Evolutionary conservation across 1,140 invertebrate genomes (phyloP).

Genomic region (Lasaia peninsularis): DNA sequence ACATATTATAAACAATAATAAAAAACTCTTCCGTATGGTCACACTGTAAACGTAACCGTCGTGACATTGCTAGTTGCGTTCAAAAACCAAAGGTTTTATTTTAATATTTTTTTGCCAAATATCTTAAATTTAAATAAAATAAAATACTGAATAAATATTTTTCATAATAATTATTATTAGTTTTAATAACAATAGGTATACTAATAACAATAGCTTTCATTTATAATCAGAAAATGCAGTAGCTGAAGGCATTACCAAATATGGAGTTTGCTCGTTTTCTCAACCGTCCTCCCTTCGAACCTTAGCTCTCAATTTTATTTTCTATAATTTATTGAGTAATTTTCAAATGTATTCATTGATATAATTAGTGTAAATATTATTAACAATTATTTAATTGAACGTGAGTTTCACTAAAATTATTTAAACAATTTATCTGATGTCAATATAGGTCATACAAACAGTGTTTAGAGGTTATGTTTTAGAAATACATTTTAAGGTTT

Average conservation of each 20-base stretch:
- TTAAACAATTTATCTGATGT: constrained; percentile 46
- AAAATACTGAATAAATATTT: too few relatives aligned
- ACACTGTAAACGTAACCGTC: too few relatives aligned
- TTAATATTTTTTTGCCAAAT: background rate
- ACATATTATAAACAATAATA: too few relatives aligned
- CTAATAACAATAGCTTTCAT: constrained; percentile 19
- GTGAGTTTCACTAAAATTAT: constrained; percentile 56
- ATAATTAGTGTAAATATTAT: constrained; percentile 62
- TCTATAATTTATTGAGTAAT: constrained; percentile 56
- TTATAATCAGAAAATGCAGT: constrained; percentile 61
- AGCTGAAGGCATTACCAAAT: constrained; percentile 77
- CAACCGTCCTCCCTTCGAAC: constrained; percentile 75
- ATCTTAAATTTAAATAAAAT: too few relatives aligned
- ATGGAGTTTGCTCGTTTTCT: constrained; percentile 78
- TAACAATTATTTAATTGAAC: constrained; percentile 62
- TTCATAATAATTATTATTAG: too few relatives aligned
- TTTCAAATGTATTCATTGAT: constrained; percentile 72
- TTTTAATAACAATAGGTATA: too few relatives aligned
- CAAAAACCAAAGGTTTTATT: background rate
- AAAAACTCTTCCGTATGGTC: too few relatives aligned
- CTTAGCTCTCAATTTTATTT: constrained; percentile 73
- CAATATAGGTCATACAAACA: constrained; percentile 69
- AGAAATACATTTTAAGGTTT: constrained; percentile 49
- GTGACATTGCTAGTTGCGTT: too few relatives aligned
- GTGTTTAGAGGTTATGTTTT: constrained; percentile 70